Conservation (phyloP, 2,113 vertebrate genomes). For the Pygathrix nemaeus region DNA sequence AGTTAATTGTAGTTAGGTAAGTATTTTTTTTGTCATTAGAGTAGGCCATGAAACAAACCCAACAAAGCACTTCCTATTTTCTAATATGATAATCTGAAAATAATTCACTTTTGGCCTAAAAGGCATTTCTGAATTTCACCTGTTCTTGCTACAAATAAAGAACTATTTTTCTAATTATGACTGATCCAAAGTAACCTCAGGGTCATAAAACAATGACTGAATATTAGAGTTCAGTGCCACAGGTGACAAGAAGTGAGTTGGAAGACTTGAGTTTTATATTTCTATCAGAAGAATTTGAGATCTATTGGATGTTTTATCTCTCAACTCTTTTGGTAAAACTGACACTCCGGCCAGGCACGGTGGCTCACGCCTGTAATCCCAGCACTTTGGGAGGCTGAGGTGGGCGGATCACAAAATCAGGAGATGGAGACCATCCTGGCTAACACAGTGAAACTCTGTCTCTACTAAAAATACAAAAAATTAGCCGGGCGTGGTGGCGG, state of each 20-base stretch:
- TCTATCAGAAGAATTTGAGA: constrained; percentile 5
- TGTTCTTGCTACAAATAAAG: neutral
- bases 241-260: neutral
- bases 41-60: neutral
- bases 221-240: neutral
- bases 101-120: neutral
- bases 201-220: neutral
- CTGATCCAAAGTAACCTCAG: neutral
- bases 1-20: neutral
- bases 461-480: too few relatives aligned
- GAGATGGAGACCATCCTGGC: too few relatives aligned
- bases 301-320: neutral
- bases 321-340: neutral
- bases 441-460: too few relatives aligned
- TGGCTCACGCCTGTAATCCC: too few relatives aligned
- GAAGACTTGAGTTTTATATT: neutral
- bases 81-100: neutral
- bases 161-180: neutral
- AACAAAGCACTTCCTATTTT: neutral
- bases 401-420: too few relatives aligned
- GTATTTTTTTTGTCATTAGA: neutral
- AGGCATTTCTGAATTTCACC: neutral
- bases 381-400: too few relatives aligned
- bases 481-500: too few relatives aligned
- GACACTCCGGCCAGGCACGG: neutral